Percentiles rank a stretch among this genome's conserved stretches.
Conservation (phyloP, 1,140 invertebrate genomes). For the Phortica variegata region DNA sequence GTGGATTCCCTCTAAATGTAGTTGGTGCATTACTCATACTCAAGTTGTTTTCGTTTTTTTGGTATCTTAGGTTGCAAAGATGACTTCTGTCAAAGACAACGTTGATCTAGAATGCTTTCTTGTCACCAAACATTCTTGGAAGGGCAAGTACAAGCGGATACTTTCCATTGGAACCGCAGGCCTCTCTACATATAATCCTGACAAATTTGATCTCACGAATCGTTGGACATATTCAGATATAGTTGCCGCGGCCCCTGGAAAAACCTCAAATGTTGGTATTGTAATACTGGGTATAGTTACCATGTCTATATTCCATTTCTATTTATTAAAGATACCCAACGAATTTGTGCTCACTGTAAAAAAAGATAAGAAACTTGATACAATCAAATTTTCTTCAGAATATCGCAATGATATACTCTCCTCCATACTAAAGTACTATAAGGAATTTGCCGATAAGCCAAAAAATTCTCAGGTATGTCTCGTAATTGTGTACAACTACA, state of each 20-base stretch:
- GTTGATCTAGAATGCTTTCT: conserved; percentile 90
- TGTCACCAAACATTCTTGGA: conserved; percentile 96
- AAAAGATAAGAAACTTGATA: conserved; percentile 88
- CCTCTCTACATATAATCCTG: conserved; percentile 96
- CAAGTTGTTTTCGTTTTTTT: too few relatives aligned
- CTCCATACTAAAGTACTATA: conserved; percentile 81
- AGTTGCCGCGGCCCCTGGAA: conserved; percentile 69
- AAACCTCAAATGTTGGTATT: conserved; percentile 43
- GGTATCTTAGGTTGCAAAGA: conserved; percentile 55
- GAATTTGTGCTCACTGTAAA: conserved; percentile 87
- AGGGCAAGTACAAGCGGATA: conserved; percentile 97
- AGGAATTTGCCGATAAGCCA: conserved; percentile 76
- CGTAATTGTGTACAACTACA: background rate
- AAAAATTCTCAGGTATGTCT: conserved; percentile 70
- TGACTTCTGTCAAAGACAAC: conserved; percentile 85
- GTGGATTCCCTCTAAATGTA: too few relatives aligned
- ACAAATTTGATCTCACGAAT: conserved; percentile 89
- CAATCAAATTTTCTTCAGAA: conserved; percentile 97
- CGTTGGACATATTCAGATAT: conserved; percentile 87
- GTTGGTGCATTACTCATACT: too few relatives aligned
- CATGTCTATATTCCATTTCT: background rate
- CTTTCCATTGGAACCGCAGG: conserved; percentile 94
- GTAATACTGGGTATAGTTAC: background rate
- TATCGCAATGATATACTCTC: conserved; percentile 89
- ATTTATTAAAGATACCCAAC: conserved; percentile 57